Evolutionary conservation across 2,888 invertebrate genomes (phyloP).

Genomic region (Gymnosoma rotundatum): DNA sequence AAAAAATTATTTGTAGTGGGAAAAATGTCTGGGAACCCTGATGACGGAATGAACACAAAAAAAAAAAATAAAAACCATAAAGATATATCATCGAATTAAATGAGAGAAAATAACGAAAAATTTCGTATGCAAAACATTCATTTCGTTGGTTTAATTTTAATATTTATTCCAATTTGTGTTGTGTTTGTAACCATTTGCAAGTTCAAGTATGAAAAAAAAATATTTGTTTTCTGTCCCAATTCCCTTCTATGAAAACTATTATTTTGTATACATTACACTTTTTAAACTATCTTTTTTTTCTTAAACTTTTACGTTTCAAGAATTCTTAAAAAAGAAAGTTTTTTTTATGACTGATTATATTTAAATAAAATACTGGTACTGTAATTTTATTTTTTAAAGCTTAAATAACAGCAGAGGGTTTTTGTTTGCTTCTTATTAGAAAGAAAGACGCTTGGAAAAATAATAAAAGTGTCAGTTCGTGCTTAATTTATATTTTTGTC

Average conservation of each 20-base stretch:
- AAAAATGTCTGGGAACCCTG: too few species aligned
- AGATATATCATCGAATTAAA: conserved; percentile 33
- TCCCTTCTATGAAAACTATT: conserved; percentile 20
- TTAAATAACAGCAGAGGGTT: conserved; percentile 5
- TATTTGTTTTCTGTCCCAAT: not conserved
- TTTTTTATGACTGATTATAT: conserved; percentile 33
- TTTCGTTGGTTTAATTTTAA: conserved; percentile 46
- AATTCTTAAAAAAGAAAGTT: conserved; percentile 70
- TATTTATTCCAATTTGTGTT: conserved; percentile 26
- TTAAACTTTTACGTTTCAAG: conserved; percentile 64
- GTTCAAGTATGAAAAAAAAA: conserved; percentile 32
- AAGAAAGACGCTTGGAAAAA: conserved; percentile 3
- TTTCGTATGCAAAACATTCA: conserved; percentile 65
- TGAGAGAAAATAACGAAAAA: conserved; percentile 44
- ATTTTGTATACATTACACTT: conserved; percentile 27
- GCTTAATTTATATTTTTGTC: conserved; percentile 56
- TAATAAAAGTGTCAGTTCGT: conserved; percentile 60
- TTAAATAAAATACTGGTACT: not conserved
- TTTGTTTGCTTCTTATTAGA: not conserved
- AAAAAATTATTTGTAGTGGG: too few species aligned
- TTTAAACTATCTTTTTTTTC: not conserved
- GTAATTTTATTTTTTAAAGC: conserved; percentile 1
- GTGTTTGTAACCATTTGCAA: conserved; percentile 44
- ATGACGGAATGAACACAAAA: too few species aligned
- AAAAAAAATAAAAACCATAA: conserved; percentile 9